Percentiles rank a stretch among this genome's conserved stretches.
These are phyloP conservation scores for Silurus glanis DNA, from an alignment of 2,113 vertebrate genomes.

Conservation along the genomic window DNA sequence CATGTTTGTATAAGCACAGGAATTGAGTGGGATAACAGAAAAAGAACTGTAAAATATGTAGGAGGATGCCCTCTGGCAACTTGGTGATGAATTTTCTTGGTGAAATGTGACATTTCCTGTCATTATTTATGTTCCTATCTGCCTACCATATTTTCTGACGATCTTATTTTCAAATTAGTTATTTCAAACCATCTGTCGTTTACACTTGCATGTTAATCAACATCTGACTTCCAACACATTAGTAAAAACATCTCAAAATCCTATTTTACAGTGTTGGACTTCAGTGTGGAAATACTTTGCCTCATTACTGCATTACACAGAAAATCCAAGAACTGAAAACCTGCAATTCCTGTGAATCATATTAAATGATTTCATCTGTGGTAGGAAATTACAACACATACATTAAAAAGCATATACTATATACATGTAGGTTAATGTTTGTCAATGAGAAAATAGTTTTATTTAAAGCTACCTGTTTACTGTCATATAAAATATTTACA, in stretches of 20 bases:
- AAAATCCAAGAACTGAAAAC: not conserved
- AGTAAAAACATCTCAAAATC: not conserved
- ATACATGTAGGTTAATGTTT: too few relatives aligned
- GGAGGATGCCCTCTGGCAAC: not conserved
- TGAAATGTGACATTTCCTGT: not conserved
- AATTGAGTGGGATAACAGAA: not conserved
- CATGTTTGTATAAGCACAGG: not conserved
- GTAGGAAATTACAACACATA: not conserved
- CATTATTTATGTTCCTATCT: not conserved
- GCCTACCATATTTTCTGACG: not conserved
- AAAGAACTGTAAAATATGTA: not conserved
- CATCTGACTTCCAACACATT: not conserved
- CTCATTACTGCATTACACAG: not conserved
- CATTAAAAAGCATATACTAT: too few relatives aligned
- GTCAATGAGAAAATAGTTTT: too few relatives aligned
- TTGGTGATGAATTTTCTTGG: not conserved
- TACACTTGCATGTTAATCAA: not conserved
- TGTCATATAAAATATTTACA: too few relatives aligned
- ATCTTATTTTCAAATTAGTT: not conserved
- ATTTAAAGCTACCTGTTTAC: too few relatives aligned
- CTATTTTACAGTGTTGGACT: not conserved
- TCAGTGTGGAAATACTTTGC: not conserved
- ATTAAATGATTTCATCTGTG: not conserved
- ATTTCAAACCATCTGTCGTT: not conserved
- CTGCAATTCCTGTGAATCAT: not conserved